phyloP scores from a whole-genome alignment of 2,797 vertebrate species.

The Spatula clypeata region DNA sequence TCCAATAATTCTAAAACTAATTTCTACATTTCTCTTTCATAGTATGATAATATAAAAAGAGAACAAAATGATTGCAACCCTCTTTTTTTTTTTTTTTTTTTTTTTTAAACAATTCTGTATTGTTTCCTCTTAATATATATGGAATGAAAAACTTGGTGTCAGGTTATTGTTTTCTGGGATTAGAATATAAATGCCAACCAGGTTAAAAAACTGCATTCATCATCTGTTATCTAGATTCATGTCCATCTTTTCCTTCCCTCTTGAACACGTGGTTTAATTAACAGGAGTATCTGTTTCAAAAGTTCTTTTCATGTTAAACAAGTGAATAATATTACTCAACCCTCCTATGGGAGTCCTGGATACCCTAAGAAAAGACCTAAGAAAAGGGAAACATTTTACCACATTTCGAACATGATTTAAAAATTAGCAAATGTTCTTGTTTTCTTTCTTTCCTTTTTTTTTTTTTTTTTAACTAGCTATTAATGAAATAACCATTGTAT shows the following conservation, averaged over 20 bases:
- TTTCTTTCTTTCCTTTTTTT: neutral
- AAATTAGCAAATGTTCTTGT: neutral
- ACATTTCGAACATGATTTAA: neutral
- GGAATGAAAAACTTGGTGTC: rapidly evolving
- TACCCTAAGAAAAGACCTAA: neutral
- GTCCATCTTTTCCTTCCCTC: neutral
- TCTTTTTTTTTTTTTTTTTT: neutral
- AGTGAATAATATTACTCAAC: neutral
- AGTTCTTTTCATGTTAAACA: neutral
- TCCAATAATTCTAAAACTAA: rapidly evolving
- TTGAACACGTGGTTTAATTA: neutral
- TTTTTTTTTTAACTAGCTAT: neutral
- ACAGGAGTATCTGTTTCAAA: neutral
- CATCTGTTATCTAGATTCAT: neutral
- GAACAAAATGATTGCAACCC: neutral
- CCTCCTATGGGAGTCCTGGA: neutral
- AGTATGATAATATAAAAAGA: neutral
- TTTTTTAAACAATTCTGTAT: neutral
- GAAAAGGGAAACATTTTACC: neutral
- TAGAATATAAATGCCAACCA: neutral
- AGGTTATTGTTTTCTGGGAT: neutral
- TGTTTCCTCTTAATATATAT: neutral
- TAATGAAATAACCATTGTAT: neutral
- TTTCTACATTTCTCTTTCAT: neutral
- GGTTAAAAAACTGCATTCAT: neutral